Evolutionary conservation across 2,797 vertebrate genomes (phyloP).

Genomic region (Echiichthys vipera): DNA sequence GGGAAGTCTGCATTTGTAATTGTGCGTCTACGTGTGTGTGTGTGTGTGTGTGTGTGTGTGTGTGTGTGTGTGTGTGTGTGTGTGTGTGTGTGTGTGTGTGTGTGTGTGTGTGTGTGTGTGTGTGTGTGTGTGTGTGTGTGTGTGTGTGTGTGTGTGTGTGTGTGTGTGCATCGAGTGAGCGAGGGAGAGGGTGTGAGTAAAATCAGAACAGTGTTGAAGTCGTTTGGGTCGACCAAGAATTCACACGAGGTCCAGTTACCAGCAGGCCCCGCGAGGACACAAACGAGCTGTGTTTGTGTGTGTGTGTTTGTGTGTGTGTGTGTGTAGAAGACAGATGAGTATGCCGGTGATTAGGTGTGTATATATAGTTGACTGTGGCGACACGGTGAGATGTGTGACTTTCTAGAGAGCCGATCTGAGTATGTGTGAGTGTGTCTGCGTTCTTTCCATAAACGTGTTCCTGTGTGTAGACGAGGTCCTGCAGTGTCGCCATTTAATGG

Average conservation of each 20-base stretch:
- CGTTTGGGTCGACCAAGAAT: constrained; percentile 76
- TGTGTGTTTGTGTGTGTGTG: constrained; percentile 32
- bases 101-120: constrained; percentile 14
- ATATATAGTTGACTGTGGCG: constrained; percentile 69
- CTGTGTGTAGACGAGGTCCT: constrained; percentile 19
- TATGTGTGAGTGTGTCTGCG: constrained; percentile 28
- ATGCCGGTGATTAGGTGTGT: constrained; percentile 69
- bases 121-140: constrained; percentile 16
- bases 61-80: constrained; percentile 7
- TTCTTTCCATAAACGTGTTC: constrained; percentile 61
- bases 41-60: constrained; percentile 10
- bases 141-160: constrained; percentile 15
- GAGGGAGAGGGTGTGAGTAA: constrained; percentile 51
- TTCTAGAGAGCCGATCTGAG: constrained; percentile 40
- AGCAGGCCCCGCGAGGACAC: constrained; percentile 62
- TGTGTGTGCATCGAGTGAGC: not conserved
- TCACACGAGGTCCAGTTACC: constrained; percentile 83
- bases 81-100: constrained; percentile 1
- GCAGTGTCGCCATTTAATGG: constrained; percentile 43
- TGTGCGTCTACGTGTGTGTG: constrained; percentile 6
- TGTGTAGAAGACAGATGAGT: constrained; percentile 55
- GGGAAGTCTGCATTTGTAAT: constrained; percentile 27
- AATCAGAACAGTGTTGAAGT: constrained; percentile 77
- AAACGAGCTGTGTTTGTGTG: constrained; percentile 37
- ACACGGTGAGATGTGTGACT: constrained; percentile 60